Evolutionary conservation across 2,888 invertebrate species (phyloP).

Genomic region (Prostheceraeus crozeri): DNA sequence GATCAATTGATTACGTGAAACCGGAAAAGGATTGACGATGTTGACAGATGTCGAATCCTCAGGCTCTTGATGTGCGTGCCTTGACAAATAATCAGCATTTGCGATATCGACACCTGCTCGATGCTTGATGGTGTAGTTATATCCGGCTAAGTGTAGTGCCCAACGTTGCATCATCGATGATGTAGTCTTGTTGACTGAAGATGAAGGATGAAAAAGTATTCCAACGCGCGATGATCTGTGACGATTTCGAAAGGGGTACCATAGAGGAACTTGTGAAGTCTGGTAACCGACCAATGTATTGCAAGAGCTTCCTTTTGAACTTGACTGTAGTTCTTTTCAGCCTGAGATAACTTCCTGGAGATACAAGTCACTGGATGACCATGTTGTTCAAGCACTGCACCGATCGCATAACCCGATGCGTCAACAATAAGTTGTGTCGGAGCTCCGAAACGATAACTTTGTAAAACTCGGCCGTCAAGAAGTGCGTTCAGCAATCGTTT

Average conservation of each 20-base stretch:
- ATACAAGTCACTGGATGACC: conserved; percentile 25
- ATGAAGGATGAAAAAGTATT: conserved; percentile 6
- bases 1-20: conserved; percentile 14
- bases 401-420: conserved; percentile 9
- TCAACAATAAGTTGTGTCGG: conserved; percentile 5
- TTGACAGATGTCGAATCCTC: not conserved
- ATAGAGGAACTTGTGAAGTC: conserved; percentile 13
- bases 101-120: conserved; percentile 6
- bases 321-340: conserved; percentile 15
- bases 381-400: conserved; percentile 24
- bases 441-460: conserved; percentile 4
- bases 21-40: conserved; percentile 11
- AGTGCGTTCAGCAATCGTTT: not conserved
- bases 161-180: conserved; percentile 14
- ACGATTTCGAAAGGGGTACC: conserved; percentile 5
- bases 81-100: conserved; percentile 23
- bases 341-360: not conserved
- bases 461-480: conserved; percentile 10
- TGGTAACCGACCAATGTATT: conserved; percentile 22
- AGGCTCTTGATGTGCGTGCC: conserved; percentile 7
- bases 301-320: conserved; percentile 19
- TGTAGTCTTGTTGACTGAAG: conserved; percentile 13
- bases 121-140: conserved; percentile 14
- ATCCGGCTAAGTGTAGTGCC: conserved; percentile 12
- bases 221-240: conserved; percentile 14